Base-by-base conservation (phyloP, 2,888 invertebrate species). In the Scelioninae gen. 1 region DNA sequence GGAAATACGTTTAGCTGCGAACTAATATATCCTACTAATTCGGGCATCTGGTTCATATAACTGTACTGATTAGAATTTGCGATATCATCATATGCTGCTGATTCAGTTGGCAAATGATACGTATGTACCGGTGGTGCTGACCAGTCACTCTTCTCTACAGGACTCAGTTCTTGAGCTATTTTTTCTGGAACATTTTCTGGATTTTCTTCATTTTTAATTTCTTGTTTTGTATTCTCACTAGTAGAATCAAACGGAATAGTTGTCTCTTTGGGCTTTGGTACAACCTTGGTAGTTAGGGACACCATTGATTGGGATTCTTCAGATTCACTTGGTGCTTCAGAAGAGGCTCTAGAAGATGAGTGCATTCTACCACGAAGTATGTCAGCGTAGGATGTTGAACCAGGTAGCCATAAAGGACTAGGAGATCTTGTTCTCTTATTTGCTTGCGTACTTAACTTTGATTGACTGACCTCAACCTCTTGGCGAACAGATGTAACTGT, bases 381-480 rank as follows among this genome's bases (percentile, higher is more conserved):
- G 92, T 96, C 96, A 58, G 97, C 96, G 91, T 97, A 97, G 56
- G 96, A 95, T 58, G 96, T 95, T 29, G 95, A 95, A 34, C 96
- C 96, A 3, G 95, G 95, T 51, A 93, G 91, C 96, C 96, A 96
- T 90, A 95, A 94, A 13, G 96, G 96, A 91, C 95, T 95, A 51
- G 94, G 94, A 0, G 95, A 95, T 85, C 95, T 93, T n/a, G 92
- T 90, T 55, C 94, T 92, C 8, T 90, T 85, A 60, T 87, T 87
- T 10, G 91, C 89, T 5, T 87, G 82, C 0, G 91, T 91, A 45
- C 85, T 85, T 47, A 92, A 81, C 49, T 71, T 69, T 0, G 51
- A 38, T 0, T 9, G 29, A 43, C 34, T 62, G 1, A 16, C 10
- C 8, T 85, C 15, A 45, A 32, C 23, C 68, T 82, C 15, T 71